Evolutionary conservation across 2,113 vertebrate genomes (phyloP).

Genomic region (Probosciger aterrimus): DNA sequence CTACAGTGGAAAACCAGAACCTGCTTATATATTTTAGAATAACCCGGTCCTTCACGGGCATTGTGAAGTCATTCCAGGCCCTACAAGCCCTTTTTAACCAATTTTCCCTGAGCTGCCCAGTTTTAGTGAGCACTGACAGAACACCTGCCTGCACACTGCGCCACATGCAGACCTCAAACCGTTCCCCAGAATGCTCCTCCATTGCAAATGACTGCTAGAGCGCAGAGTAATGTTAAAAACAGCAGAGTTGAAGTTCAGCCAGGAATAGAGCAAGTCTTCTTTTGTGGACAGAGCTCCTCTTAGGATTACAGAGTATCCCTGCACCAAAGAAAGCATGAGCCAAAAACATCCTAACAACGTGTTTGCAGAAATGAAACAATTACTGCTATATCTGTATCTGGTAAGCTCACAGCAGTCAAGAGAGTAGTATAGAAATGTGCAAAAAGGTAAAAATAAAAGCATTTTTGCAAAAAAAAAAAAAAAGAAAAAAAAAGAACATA

Average conservation of each 20-base stretch:
- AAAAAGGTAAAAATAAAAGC: background rate
- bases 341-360: background rate
- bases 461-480: background rate
- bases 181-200: constrained; percentile 49
- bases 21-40: constrained; percentile 71
- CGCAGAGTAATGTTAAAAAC: constrained; percentile 33
- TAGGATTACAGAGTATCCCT: constrained; percentile 27
- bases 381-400: background rate
- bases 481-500: background rate
- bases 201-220: background rate
- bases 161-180: constrained; percentile 57
- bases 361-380: background rate
- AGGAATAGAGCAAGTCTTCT: constrained; percentile 40
- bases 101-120: constrained; percentile 48
- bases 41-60: constrained; percentile 51
- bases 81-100: constrained; percentile 58
- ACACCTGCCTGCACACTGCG: constrained; percentile 15
- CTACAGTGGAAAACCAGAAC: constrained; percentile 73
- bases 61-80: constrained; percentile 71
- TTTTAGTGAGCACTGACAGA: constrained; percentile 28
- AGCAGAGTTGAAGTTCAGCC: constrained; percentile 49
- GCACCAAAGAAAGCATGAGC: constrained; percentile 37
- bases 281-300: constrained; percentile 39
- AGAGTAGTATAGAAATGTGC: background rate
- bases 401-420: background rate